A percentile compares a stretch with the other conserved stretches of the same genome.
Evolutionary conservation across 2,113 vertebrate genomes (phyloP).

Genomic region (Pachyramphus minor): DNA sequence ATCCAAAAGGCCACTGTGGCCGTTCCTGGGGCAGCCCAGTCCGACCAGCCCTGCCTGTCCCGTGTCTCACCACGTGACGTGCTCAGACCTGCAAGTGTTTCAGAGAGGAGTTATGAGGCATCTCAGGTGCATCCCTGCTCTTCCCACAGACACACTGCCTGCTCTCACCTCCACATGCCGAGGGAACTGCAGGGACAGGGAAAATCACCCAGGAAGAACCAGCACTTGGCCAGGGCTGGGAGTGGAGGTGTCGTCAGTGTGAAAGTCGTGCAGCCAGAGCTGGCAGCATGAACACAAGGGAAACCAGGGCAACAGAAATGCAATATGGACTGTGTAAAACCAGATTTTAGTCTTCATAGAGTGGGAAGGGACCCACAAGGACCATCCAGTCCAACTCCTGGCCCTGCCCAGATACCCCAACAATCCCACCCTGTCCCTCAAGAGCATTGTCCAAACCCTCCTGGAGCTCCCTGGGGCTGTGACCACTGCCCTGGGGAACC

Average conservation of each 20-base stretch:
- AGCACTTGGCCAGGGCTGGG: not conserved
- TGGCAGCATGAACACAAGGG: not conserved
- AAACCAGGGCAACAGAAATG: not conserved
- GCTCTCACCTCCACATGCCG: not conserved
- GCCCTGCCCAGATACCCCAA: not conserved
- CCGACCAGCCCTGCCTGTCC: not conserved
- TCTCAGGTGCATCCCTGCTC: not conserved
- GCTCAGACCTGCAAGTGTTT: not conserved
- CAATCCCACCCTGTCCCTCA: not conserved
- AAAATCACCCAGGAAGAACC: not conserved
- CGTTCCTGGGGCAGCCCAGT: not conserved
- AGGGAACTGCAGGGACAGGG: not conserved
- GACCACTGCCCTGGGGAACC: not conserved
- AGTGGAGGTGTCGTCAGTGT: not conserved
- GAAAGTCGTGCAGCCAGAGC: not conserved
- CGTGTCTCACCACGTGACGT: not conserved
- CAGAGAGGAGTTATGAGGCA: not conserved
- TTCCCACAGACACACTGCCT: not conserved
- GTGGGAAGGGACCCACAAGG: not conserved
- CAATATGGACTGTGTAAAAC: not conserved
- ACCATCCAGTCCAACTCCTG: not conserved
- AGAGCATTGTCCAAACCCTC: fast-evolving
- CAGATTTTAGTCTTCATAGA: not conserved
- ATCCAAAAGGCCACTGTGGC: not conserved
- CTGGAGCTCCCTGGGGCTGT: not conserved